Percentiles rank a stretch among this genome's conserved stretches.
Evolutionary conservation across 2,797 vertebrate species (phyloP).

Genomic region (Helicolenus hilgendorfi): DNA sequence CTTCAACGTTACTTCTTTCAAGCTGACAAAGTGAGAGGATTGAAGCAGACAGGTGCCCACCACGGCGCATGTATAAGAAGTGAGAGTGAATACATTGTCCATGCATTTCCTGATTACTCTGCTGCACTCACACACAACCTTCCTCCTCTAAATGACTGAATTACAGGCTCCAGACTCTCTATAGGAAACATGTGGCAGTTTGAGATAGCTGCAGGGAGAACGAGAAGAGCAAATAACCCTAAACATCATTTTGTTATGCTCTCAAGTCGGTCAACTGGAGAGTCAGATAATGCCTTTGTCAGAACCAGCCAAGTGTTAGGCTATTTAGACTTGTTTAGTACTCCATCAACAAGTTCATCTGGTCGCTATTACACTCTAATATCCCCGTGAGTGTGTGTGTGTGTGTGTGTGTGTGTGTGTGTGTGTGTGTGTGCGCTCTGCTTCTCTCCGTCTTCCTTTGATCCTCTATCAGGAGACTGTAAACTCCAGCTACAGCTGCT

Average conservation of each 20-base stretch:
- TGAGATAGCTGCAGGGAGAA: constrained; percentile 21
- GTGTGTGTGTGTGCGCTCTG: constrained; percentile 19
- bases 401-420: too few species aligned
- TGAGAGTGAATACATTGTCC: constrained; percentile 43
- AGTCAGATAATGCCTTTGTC: constrained; percentile 51
- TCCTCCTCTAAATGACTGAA: constrained; percentile 31
- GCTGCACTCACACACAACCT: constrained; percentile 29
- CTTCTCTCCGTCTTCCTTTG: constrained; percentile 41
- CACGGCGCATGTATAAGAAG: constrained; percentile 47
- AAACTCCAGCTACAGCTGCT: constrained; percentile 46
- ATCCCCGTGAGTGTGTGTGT: constrained; percentile 3
- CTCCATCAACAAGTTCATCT: constrained; percentile 73
- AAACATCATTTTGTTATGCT: constrained; percentile 42
- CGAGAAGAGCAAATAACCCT: constrained; percentile 25
- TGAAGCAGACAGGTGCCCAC: constrained; percentile 60
- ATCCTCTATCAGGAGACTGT: constrained; percentile 66
- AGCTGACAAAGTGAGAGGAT: constrained; percentile 50
- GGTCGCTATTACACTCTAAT: constrained; percentile 67
- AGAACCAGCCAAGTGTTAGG: constrained; percentile 39
- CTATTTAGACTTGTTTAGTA: constrained; percentile 59
- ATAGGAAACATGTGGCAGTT: constrained; percentile 50
- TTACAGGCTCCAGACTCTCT: constrained; percentile 31
- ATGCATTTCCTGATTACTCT: constrained; percentile 63
- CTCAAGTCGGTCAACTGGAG: constrained; percentile 36
- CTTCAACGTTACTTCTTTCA: constrained; percentile 43